A percentile compares a stretch with the other conserved stretches of the same genome.
Evolutionary conservation across 1,140 invertebrate species (phyloP).

Genomic region (Doryteuthis pealeii): DNA sequence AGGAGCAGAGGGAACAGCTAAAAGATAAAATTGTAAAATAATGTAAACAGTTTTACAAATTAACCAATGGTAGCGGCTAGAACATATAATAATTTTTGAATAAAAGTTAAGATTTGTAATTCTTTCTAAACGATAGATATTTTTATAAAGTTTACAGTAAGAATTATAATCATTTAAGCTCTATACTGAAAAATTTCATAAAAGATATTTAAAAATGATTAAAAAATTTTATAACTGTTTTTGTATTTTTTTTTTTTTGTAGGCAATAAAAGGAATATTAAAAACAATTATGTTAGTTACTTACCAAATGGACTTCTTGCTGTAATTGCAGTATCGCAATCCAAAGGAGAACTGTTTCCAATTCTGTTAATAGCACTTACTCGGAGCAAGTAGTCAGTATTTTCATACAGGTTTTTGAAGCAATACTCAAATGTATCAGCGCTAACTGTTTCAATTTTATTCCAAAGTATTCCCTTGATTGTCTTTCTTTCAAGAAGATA

Average conservation of each 20-base stretch:
- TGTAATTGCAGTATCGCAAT: neutral
- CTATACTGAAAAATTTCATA: too few species aligned
- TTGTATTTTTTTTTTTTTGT: too few species aligned
- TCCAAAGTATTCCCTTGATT: slow-evolving; percentile 66
- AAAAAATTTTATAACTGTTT: too few species aligned
- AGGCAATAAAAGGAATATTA: too few species aligned
- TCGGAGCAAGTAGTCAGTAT: slow-evolving; percentile 78
- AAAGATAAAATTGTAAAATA: slow-evolving; percentile 72
- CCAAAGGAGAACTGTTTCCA: slow-evolving; percentile 62
- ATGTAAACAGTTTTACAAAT: too few species aligned
- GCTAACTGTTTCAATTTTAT: neutral
- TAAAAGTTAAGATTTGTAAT: too few species aligned
- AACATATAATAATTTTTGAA: too few species aligned
- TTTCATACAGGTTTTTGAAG: slow-evolving; percentile 68
- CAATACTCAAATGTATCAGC: neutral
- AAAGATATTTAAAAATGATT: too few species aligned
- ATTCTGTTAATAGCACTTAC: slow-evolving; percentile 95
- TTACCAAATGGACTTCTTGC: slow-evolving; percentile 78
- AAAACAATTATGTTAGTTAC: slow-evolving; percentile 40
- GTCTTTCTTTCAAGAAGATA: slow-evolving; percentile 92
- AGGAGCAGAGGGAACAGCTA: slow-evolving; percentile 34
- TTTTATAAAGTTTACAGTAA: too few species aligned
- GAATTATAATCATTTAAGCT: too few species aligned
- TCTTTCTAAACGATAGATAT: too few species aligned
- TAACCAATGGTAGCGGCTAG: too few species aligned